Base-by-base conservation (phyloP, 2,888 invertebrate species). In the Sthenelais limicola region DNA sequence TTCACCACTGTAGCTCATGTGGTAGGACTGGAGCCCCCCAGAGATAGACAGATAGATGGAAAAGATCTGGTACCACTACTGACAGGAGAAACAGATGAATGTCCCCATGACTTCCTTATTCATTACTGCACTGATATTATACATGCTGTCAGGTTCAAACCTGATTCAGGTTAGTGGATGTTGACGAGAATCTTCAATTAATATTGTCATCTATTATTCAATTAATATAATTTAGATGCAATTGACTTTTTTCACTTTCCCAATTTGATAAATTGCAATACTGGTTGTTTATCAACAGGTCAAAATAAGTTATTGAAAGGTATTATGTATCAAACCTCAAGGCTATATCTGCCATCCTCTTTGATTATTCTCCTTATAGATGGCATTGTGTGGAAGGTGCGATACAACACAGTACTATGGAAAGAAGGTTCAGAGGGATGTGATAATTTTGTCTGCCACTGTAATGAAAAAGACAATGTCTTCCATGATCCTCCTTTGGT, bases 401-500 rank as follows among this genome's bases (percentile, higher is more conserved):
- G 83, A 26, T 84, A 81, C 43, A 81, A 81, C 33, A 80, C 80
- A 26, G 86, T 86, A 15, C 76, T 81, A 51, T 85, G 82, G 71
- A 56, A 80, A 3, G 82, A 82, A 15, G 85, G 84, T 0, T 80
- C 81, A 3, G 74, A 81, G 12, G 73, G 68, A 28, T 88, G 87
- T 74, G 51, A 68, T n/a, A 33, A n/a, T n/a, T 83, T 73, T 68
- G 9, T 78, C 30, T 87, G 86, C 71, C 76, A 74, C 43, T 88
- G 87, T 74, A 73, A 73, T 52, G 76, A 76, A 12, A 82, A 85
- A 5, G 52, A 78, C 43, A 78, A 85, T 9, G 80, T 77, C 30
- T 78, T 77, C 24, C 86, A 89, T 56, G 80, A 87, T 52, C 87
- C 87, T 1, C 90, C 89, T n/a, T 77, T 87, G 26, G 77, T 90